Evolutionary conservation across 37 sponge, comb jelly and placozoan species (phyloP).

Genomic region (Beroe ovata): DNA sequence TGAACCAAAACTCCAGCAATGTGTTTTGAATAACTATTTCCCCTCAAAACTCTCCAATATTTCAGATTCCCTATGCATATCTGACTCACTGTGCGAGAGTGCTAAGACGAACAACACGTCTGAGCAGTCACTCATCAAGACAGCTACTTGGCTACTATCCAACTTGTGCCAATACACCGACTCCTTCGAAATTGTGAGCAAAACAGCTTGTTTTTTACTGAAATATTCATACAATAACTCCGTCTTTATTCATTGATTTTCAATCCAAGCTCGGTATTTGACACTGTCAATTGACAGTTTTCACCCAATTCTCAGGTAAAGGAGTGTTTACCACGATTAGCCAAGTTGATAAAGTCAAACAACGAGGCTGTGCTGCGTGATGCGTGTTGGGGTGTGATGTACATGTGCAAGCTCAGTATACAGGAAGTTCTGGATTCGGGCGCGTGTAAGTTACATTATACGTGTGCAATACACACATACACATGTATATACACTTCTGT

Average conservation of each 20-base stretch:
- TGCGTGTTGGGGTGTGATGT: conserved; percentile 65
- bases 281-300: no score
- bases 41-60: neutral
- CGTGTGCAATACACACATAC: no score
- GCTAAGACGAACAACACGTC: conserved; percentile 63
- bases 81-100: conserved; percentile 59
- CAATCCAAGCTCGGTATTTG: neutral
- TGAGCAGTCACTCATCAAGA: conserved; percentile 48
- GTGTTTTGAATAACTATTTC: neutral
- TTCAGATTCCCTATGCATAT: neutral
- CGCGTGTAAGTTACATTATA: conserved; percentile 41
- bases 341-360: conserved; percentile 58
- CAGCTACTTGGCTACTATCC: conserved; percentile 60
- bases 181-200: conserved; percentile 67
- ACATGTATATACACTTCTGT: no score
- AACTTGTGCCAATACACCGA: conserved; percentile 64
- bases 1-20: no score
- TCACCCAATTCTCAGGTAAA: conserved; percentile 63
- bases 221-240: no score
- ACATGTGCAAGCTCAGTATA: conserved; percentile 66
- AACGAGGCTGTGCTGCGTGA: conserved; percentile 57
- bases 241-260: neutral
- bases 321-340: conserved; percentile 45
- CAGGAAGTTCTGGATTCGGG: conserved; percentile 61
- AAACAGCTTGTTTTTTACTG: no score